Conservation (phyloP, 2,113 vertebrate genomes). For the Caretta caretta region DNA sequence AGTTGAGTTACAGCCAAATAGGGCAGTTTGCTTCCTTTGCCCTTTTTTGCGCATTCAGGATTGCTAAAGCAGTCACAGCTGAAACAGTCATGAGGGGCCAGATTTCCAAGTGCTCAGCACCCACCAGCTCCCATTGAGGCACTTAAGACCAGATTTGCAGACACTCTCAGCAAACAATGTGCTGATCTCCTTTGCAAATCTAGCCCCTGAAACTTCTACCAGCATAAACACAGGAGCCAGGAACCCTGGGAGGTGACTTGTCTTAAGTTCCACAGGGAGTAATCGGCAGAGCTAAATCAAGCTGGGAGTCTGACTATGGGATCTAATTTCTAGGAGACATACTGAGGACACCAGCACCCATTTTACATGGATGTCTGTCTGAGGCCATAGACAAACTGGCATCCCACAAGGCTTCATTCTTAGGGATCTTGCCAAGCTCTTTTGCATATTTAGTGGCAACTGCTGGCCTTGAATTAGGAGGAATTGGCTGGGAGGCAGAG, state of each 20-base stretch:
- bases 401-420: no score
- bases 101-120: background rate
- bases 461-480: background rate
- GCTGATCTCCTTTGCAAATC: background rate
- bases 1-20: background rate
- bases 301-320: background rate
- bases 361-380: background rate
- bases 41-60: background rate
- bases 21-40: background rate
- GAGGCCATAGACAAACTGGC: background rate
- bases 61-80: background rate
- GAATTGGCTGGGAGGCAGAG: background rate
- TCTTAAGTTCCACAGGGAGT: rapidly evolving
- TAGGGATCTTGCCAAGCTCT: background rate
- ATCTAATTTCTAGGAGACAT: background rate
- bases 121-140: no score
- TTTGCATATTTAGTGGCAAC: background rate
- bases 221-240: background rate
- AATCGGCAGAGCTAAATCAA: background rate
- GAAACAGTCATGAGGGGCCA: background rate
- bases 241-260: background rate
- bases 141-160: no score
- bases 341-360: background rate
- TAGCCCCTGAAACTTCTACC: background rate
- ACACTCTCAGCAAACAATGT: background rate